Conservation (phyloP, 2,113 vertebrate genomes). For the Platichthys stellatus region DNA sequence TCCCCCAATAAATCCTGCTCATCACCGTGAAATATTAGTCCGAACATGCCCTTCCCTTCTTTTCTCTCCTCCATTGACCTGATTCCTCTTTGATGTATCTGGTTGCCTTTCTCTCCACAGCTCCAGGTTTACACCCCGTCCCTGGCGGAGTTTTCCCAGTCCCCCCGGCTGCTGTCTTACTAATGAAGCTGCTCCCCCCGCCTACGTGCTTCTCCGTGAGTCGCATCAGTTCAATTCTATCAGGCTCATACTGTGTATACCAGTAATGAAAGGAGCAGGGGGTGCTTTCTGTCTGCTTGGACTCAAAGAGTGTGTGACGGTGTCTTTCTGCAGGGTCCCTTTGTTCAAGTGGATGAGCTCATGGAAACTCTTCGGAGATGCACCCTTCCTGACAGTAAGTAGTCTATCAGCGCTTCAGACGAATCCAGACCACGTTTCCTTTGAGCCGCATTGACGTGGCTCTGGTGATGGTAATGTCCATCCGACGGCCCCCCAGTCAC, state of each 20-base stretch:
- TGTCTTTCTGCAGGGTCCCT: constrained; percentile 88
- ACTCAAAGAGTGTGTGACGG: constrained; percentile 27
- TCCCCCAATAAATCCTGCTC: not conserved
- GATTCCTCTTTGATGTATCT: constrained; percentile 18
- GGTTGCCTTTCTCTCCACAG: constrained; percentile 71
- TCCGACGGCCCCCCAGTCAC: too few species aligned
- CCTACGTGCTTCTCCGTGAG: constrained; percentile 95
- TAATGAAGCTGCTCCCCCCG: constrained; percentile 98
- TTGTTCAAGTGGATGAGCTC: constrained; percentile 98
- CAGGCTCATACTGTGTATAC: constrained; percentile 4
- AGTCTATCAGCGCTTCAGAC: constrained; percentile 1
- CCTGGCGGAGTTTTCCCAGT: constrained; percentile 98
- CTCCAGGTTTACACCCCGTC: constrained; percentile 96
- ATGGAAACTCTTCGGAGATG: constrained; percentile 97
- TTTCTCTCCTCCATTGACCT: not conserved
- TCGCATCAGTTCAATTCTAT: constrained; percentile 40
- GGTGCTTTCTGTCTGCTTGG: not conserved
- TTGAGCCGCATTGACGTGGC: not conserved
- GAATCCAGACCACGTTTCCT: constrained; percentile 12
- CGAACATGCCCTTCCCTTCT: not conserved
- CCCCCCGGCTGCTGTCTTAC: constrained; percentile 92
- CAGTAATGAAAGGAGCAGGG: not conserved
- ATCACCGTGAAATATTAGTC: not conserved
- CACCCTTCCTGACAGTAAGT: constrained; percentile 96
- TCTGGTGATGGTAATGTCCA: not conserved